Conservation (phyloP, 2,797 vertebrate genomes). For the Botia kubotai region DNA sequence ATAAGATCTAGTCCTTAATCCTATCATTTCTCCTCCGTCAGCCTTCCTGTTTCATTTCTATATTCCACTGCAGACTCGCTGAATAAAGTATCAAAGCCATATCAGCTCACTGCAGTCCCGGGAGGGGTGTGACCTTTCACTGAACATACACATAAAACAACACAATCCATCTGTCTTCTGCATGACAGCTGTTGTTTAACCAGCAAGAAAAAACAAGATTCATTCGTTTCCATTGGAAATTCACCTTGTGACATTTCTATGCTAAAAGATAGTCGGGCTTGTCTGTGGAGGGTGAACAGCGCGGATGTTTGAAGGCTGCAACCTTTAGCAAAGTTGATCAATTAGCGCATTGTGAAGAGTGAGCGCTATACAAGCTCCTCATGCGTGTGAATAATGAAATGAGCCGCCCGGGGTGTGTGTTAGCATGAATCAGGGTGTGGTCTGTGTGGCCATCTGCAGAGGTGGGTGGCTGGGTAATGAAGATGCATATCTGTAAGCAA, state of each 20-base stretch:
- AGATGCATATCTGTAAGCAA: background rate
- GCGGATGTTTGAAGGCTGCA: constrained; percentile 20
- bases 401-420: background rate
- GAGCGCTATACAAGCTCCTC: constrained; percentile 9
- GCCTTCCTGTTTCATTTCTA: constrained; percentile 11
- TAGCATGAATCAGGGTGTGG: background rate
- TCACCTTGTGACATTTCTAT: constrained; percentile 25
- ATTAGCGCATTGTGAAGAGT: constrained; percentile 14
- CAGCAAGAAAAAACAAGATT: constrained; percentile 20
- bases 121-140: constrained; percentile 44
- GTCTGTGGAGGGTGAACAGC: constrained; percentile 7
- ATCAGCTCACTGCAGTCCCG: constrained; percentile 19
- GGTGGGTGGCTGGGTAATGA: constrained; percentile 1
- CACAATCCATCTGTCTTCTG: constrained; percentile 13
- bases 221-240: constrained; percentile 24
- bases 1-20: background rate
- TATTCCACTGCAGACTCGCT: constrained; percentile 13
- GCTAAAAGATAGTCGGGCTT: background rate
- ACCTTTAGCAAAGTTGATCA: constrained; percentile 39
- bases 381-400: constrained; percentile 2
- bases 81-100: constrained; percentile 27
- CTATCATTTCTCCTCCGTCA: background rate
- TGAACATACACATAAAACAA: constrained; percentile 30
- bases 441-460: background rate
- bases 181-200: constrained; percentile 8